Base-by-base conservation (phyloP, 2,797 vertebrate genomes). In the Triplophysa bombifrons region DNA sequence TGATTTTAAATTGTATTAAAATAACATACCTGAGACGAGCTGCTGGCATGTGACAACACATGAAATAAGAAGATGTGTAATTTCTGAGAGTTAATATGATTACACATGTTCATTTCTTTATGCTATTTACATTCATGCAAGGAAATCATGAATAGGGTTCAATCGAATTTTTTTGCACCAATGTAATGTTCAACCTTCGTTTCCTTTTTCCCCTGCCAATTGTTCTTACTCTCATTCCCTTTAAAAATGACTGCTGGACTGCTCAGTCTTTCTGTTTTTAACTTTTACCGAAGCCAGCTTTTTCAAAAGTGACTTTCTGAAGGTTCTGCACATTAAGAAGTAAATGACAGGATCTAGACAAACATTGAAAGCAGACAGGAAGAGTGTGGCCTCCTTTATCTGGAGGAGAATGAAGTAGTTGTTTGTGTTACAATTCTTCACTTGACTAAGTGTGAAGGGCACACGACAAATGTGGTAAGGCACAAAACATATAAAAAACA, bases 331-430 rank as follows among this genome's bases (percentile, higher is more conserved):
- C 85, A 90, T 90, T 0, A 89, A 81, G 83, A 90, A 88, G 71
- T 95, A 96, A 86, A 96, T 94, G 72, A 96, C 9, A 20, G 95
- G 95, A 55, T 96, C 95, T 0, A 96, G 91, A 80, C 95, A 96
- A 16, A 96, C 87, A 0, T 96, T 96, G 11, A 92, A 89, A 3
- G 95, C 91, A 0, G 94, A 92, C 9, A 96, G 78, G 0, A 94
- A 38, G 51, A 95, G 87, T 0, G 94, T 93, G 14, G 83, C 86
- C 82, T 96, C 95, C 58, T 96, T 96, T 0, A 92, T 86, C 27
- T 95, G 78, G 0, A 89, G 94, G 50, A 95, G 87, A 25, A 82
- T 88, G 20, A 90, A 85, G 25, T n/a, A 74, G 88, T 82, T 84
- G 88, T 82, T 84, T 0, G 0, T 0, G 9, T 92, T 94, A 50